Conservation (phyloP, 2,113 vertebrate species). For the Macroglossus sobrinus region DNA sequence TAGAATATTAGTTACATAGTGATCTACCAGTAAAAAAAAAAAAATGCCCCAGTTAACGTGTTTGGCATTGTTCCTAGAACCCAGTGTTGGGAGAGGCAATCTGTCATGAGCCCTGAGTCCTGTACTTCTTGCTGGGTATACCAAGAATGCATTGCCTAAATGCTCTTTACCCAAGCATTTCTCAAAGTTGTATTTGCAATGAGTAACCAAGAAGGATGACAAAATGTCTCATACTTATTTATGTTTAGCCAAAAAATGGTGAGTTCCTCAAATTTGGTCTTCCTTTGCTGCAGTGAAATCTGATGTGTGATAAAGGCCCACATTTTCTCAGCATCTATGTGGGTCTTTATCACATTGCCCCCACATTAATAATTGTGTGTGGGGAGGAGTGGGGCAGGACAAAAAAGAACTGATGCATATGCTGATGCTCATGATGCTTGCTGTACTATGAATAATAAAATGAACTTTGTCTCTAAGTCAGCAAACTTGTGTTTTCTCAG, state of each 20-base stretch:
- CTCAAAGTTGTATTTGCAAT: background rate
- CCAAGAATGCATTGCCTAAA: background rate
- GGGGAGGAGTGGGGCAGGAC: background rate
- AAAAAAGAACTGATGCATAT: no score
- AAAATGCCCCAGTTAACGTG: background rate
- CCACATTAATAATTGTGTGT: background rate
- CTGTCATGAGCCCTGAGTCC: background rate
- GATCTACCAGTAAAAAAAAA: background rate
- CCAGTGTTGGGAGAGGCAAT: background rate
- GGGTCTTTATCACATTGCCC: no score
- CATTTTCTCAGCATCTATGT: background rate
- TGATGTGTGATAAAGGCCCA: background rate
- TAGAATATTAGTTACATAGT: background rate
- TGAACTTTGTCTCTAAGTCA: background rate
- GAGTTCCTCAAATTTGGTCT: background rate
- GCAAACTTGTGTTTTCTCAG: background rate
- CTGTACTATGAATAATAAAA: background rate
- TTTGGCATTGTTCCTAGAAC: background rate
- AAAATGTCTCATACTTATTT: background rate
- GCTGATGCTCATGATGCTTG: background rate
- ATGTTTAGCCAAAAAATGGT: background rate
- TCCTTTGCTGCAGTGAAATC: background rate
- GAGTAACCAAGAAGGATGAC: background rate
- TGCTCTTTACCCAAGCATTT: background rate
- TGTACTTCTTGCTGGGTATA: background rate